Base-by-base conservation (phyloP, 2,797 vertebrate genomes). In the Fringilla coelebs region DNA sequence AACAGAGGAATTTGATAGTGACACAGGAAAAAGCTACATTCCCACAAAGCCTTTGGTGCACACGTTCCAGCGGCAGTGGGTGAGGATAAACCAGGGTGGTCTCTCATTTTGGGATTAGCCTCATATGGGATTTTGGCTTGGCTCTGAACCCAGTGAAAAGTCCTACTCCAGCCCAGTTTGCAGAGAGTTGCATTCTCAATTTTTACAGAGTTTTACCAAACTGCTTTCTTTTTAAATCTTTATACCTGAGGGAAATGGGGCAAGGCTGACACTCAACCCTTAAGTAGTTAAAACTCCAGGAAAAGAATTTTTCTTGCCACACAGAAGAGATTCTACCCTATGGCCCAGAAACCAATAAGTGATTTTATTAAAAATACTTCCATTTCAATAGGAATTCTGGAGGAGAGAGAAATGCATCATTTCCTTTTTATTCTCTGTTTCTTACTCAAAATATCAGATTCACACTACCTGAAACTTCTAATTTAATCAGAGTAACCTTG, bases 1-100 rank as follows among this genome's bases (percentile, higher is more conserved):
- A 66, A 43, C 22, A 86, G 90, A 89, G 90, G 94, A 93, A 94
- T 74, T n/a, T 80, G 79, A 93, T 31, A 51, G 77, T 55, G 85
- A n/a, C 66, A 38, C 45, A 89, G 87, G 81, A 74, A 89, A 96
- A 90, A 55, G 61, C 75, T 52, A 8, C 60, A 68, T 94, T 95
- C 74, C 92, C 89, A 88, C 80, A 92, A 66, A 91, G 72, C 38
- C 87, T 77, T 92, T 5, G 21, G 70, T 73, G 80, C 73, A 36
- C 31, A 4, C 14, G 31, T 93, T 82, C 58, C 86, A 70, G 90
- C 15, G 89, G 93, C 46, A 68, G 67, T 20, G 57, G 54, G 63
- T 17, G 40, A 90, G 89, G 89, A 78, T 51, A 40, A 92, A 29
- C 9, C 20, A 40, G 72, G 70, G 16, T 88, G 85, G 62, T 48